Percentiles rank a stretch among this genome's conserved stretches.
phyloP scores from a whole-genome alignment of 2,888 invertebrate genomes.

The Artemia sp. region DNA sequence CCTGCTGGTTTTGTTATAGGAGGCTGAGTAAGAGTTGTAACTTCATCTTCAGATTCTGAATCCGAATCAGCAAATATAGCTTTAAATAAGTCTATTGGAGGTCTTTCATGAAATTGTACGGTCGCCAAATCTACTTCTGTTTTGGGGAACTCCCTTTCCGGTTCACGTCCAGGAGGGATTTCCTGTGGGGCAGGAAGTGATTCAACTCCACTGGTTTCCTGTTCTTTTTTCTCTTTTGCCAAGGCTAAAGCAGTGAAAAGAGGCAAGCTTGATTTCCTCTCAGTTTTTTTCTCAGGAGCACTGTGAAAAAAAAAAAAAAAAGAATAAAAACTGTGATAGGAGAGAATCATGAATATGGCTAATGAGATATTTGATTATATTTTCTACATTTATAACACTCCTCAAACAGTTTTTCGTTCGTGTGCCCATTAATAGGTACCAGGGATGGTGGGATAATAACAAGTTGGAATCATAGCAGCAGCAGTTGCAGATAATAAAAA shows the following conservation, averaged over 20 bases:
- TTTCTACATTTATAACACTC: too few species aligned
- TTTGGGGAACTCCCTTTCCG: constrained; percentile 22
- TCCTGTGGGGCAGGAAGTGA: background rate
- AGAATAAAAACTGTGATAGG: background rate
- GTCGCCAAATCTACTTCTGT: constrained; percentile 15
- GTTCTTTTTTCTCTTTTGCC: constrained; percentile 6
- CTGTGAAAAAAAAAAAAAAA: background rate
- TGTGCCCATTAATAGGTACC: too few species aligned
- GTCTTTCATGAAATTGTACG: constrained; percentile 29
- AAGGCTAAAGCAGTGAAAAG: constrained; percentile 4
- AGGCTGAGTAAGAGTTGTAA: constrained; percentile 25
- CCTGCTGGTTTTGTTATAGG: too few species aligned
- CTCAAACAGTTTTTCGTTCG: too few species aligned
- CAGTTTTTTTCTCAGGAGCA: background rate
- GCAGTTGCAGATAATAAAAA: too few species aligned
- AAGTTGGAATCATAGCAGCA: too few species aligned
- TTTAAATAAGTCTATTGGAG: constrained; percentile 61
- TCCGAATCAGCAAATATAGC: constrained; percentile 71
- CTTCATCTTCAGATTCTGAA: constrained; percentile 42
- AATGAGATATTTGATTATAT: too few species aligned
- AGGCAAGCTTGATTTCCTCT: background rate
- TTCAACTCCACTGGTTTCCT: constrained; percentile 12
- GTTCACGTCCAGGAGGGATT: background rate
- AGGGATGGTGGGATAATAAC: too few species aligned
- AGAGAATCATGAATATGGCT: too few species aligned